Evolutionary conservation across 2,113 vertebrate species (phyloP).

Genomic region (Diphyllodes magnificus): DNA sequence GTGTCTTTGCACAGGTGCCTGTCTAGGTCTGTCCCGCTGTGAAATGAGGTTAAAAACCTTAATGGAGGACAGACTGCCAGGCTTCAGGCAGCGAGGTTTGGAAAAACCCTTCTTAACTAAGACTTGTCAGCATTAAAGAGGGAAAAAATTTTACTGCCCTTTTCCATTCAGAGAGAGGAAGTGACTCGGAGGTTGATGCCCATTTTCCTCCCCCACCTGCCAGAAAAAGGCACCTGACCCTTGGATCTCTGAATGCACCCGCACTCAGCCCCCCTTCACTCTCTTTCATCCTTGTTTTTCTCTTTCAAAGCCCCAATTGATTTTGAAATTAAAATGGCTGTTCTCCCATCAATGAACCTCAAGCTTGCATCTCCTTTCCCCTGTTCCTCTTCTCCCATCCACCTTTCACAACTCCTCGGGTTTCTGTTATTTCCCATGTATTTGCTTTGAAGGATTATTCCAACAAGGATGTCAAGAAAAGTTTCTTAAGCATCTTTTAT

Average conservation of each 20-base stretch:
- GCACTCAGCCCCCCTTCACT: not conserved
- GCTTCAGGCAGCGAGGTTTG: not conserved
- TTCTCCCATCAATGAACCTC: not conserved
- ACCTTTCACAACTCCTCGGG: not conserved
- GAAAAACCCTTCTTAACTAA: not conserved
- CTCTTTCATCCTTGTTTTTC: not conserved
- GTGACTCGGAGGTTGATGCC: not conserved
- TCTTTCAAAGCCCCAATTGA: not conserved
- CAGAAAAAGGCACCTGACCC: not conserved
- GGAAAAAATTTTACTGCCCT: not conserved
- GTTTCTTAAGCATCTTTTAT: slow-evolving; percentile 15
- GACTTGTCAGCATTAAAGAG: not conserved
- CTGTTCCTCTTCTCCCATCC: not conserved
- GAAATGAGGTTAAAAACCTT: not conserved
- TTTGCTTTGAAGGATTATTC: slow-evolving; percentile 29
- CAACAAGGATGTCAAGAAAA: not conserved
- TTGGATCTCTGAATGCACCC: not conserved
- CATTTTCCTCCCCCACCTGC: not conserved
- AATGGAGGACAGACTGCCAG: not conserved
- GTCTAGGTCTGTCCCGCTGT: not conserved
- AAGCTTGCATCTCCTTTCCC: not conserved
- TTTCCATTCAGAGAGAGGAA: not conserved
- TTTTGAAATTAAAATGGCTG: not conserved
- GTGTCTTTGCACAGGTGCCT: not conserved
- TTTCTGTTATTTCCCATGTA: not conserved